A percentile compares a stretch with the other conserved stretches of the same genome.
phyloP scores from a whole-genome alignment of 1,140 invertebrate genomes.

The Bombus turneri region DNA sequence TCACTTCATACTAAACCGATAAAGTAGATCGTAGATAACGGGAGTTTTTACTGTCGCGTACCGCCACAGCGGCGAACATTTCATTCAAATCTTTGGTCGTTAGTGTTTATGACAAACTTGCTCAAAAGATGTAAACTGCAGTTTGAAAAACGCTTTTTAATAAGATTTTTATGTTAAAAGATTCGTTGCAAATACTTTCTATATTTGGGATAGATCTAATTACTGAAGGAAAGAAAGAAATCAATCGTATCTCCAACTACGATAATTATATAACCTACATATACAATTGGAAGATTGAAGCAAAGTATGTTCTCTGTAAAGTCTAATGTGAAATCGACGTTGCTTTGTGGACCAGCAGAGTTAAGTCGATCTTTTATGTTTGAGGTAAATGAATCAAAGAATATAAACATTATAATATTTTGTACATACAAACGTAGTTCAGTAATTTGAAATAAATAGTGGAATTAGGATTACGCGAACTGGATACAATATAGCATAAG shows the following conservation, averaged over 20 bases:
- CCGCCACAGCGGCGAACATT: not conserved
- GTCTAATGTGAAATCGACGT: constrained; percentile 59
- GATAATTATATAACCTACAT: constrained; percentile 33
- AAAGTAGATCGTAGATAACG: too few species aligned
- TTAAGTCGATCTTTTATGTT: constrained; percentile 74
- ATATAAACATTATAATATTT: not conserved
- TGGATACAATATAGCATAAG: not conserved
- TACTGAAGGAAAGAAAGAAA: not conserved
- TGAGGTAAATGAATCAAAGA: constrained; percentile 65
- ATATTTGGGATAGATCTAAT: not conserved
- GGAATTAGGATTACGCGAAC: not conserved
- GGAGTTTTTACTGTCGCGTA: too few species aligned
- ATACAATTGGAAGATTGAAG: not conserved
- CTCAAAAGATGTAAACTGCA: not conserved
- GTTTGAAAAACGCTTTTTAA: not conserved
- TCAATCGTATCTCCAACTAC: not conserved
- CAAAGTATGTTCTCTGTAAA: constrained; percentile 47
- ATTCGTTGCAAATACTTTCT: not conserved
- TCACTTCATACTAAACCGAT: too few species aligned
- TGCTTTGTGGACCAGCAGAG: constrained; percentile 69
- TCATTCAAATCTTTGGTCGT: not conserved
- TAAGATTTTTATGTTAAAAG: not conserved
- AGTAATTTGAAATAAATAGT: not conserved
- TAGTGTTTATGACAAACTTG: not conserved
- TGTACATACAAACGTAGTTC: not conserved